Percentiles rank a stretch among this genome's conserved stretches.
Evolutionary conservation across 2,113 vertebrate genomes (phyloP).

Genomic region (Motacilla alba): DNA sequence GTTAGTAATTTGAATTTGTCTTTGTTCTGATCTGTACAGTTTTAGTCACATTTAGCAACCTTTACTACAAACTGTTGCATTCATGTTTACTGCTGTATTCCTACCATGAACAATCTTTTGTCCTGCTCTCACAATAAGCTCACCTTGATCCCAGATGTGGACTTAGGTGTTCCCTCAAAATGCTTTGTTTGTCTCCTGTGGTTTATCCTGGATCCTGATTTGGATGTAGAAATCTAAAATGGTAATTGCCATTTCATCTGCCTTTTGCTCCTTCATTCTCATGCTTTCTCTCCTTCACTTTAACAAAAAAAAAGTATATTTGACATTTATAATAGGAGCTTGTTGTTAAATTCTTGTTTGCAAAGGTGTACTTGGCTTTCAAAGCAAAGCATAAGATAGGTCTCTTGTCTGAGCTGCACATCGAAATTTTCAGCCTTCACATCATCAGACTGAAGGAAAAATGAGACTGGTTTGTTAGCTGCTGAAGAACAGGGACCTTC

Average conservation of each 20-base stretch:
- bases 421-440: neutral
- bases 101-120: neutral
- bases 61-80: neutral
- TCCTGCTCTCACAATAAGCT: neutral
- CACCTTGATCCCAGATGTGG: neutral
- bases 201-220: neutral
- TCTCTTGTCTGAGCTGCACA: neutral
- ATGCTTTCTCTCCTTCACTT: neutral
- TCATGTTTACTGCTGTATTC: neutral
- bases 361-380: neutral
- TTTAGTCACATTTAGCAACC: neutral
- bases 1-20: neutral
- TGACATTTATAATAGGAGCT: neutral
- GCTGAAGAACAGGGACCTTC: neutral
- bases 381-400: neutral
- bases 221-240: neutral
- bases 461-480: neutral
- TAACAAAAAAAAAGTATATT: neutral
- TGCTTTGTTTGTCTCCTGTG: fast-evolving
- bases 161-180: neutral
- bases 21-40: neutral
- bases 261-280: neutral
- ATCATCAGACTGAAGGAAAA: neutral
- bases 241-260: neutral
- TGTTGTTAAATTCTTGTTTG: neutral